Evolutionary conservation across 1,140 invertebrate genomes (phyloP).

Genomic region (Aporrectodea caliginosa): DNA sequence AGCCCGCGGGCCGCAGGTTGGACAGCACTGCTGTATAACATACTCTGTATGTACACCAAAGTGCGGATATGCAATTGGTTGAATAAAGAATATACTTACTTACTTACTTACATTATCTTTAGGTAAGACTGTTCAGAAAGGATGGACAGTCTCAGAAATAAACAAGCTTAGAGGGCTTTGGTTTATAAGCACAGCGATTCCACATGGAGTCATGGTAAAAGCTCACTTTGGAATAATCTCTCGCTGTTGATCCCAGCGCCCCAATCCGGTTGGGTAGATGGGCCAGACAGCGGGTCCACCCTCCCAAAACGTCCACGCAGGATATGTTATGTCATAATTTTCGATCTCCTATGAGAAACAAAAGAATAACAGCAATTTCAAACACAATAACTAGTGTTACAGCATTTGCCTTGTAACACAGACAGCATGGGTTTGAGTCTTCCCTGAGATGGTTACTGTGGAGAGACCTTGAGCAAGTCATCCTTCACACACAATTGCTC

Average conservation of each 20-base stretch:
- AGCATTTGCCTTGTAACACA: not conserved
- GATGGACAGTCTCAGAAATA: too few relatives aligned
- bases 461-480: not conserved
- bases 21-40: too few relatives aligned
- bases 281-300: conserved; percentile 87
- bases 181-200: too few relatives aligned
- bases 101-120: too few relatives aligned
- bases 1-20: too few relatives aligned
- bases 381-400: not conserved
- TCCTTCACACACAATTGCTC: not conserved
- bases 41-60: too few relatives aligned
- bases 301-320: conserved; percentile 96
- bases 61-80: too few relatives aligned
- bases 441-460: not conserved
- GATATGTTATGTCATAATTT: conserved; percentile 90
- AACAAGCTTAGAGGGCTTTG: too few relatives aligned
- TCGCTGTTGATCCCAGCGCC: conserved; percentile 83
- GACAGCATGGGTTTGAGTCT: not conserved
- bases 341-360: conserved; percentile 64
- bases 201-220: too few relatives aligned
- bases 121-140: too few relatives aligned
- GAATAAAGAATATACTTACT: too few relatives aligned
- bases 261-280: conserved; percentile 85
- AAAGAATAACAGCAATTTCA: conserved; percentile 25
- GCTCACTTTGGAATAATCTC: conserved; percentile 63